Conservation (phyloP, 1,140 invertebrate species). For the Nephotettix cincticeps region DNA sequence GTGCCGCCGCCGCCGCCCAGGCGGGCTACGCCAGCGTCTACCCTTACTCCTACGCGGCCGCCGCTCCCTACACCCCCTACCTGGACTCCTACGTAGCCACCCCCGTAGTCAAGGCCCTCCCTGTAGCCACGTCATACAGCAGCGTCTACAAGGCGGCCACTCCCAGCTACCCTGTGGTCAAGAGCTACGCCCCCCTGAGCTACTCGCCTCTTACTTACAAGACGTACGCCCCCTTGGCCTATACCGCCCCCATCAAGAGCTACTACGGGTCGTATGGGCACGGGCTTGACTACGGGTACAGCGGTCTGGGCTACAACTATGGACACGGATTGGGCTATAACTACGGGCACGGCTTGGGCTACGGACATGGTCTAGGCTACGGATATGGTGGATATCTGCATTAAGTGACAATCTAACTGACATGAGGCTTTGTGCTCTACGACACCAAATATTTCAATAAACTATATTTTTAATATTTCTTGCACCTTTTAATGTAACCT, state of each 20-base stretch:
- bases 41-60: background rate
- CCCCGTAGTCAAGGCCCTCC: background rate
- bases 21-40: background rate
- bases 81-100: background rate
- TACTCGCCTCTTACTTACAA: background rate
- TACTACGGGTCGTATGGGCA: background rate
- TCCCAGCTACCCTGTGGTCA: background rate
- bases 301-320: background rate
- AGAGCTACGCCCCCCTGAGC: conserved; percentile 1
- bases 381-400: background rate
- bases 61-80: background rate
- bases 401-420: background rate
- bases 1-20: background rate
- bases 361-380: background rate
- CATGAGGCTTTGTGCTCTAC: too few species aligned
- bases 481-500: too few species aligned
- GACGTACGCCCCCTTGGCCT: background rate
- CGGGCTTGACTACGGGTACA: background rate
- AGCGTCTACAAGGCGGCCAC: conserved; percentile 5
- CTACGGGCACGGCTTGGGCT: background rate
- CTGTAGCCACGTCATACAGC: conserved; percentile 10
- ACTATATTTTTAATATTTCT: too few species aligned
- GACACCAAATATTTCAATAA: too few species aligned
- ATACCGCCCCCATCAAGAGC: background rate
- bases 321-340: background rate